Evolutionary conservation across 2,797 vertebrate genomes (phyloP).

Genomic region (Pampus argenteus): DNA sequence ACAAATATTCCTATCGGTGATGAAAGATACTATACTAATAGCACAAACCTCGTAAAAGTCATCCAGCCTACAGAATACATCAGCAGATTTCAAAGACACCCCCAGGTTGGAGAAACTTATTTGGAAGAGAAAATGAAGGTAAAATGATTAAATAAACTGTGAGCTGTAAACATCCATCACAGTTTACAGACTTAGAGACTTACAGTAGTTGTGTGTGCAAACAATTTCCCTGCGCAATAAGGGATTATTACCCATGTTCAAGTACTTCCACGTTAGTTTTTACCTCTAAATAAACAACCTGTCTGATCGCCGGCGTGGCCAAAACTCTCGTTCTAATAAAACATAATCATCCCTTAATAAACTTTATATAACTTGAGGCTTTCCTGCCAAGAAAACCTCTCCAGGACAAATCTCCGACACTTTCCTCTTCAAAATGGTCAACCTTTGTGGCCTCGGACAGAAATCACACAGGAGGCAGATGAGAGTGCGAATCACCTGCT

Average conservation of each 20-base stretch:
- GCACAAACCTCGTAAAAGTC: not conserved
- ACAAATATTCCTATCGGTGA: not conserved
- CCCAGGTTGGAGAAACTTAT: not conserved
- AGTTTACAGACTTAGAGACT: no score
- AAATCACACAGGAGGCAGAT: slow-evolving; percentile 50
- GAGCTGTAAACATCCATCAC: no score
- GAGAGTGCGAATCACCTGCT: slow-evolving; percentile 60
- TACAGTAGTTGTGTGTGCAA: no score
- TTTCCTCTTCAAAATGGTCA: slow-evolving; percentile 13
- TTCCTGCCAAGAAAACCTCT: slow-evolving; percentile 12
- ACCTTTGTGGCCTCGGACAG: slow-evolving; percentile 29
- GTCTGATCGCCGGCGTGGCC: not conserved
- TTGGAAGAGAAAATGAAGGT: not conserved
- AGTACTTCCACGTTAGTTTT: not conserved
- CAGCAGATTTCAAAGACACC: not conserved
- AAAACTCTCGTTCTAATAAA: not conserved
- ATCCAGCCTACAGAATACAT: no score
- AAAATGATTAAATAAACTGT: no score
- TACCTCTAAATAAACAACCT: not conserved
- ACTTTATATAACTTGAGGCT: not conserved
- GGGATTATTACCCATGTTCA: not conserved
- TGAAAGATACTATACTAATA: not conserved
- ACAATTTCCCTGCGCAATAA: no score
- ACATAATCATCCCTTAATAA: not conserved
- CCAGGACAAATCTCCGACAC: not conserved